Base-by-base conservation (phyloP, 2,888 invertebrate species). In the Diarsia mendica region DNA sequence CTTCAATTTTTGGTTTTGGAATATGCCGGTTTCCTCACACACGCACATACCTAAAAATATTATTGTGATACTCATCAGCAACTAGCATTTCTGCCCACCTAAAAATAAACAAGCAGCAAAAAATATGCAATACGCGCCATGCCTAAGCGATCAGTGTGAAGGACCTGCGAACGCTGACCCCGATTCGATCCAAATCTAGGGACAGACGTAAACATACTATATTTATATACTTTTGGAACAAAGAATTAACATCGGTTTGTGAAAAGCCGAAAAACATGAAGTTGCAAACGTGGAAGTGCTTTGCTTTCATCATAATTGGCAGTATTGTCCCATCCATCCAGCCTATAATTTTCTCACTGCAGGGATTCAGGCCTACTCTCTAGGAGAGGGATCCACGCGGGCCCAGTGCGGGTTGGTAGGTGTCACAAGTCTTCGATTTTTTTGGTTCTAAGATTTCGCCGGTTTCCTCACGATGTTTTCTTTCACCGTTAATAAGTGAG, bases 121-220 rank as follows among this genome's bases (percentile, higher is more conserved):
- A 83, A 75, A 23, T 33, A 64, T 79, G 79, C 83, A 83, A 70
- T 71, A 71, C 48, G 48, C 70, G 51, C 58, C 64, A 48, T 49
- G 58, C 71, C 72, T 78, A 67, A 77, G 79, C 69, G 63, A 78
- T 72, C 65, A 70, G 60, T 72, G 85, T 87, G 75, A 87, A 85
- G 77, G 85, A 87, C 83, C 79, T 53, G 53, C 23, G 85, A 64
- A 8, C 87, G 10, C 49, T 66, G 87, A 87, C 79, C 87, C 55
- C 70, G 68, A 53, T 71, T 68, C 72, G 79, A 82, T 86, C 83
- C 75, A 77, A 85, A 82, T 79, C 85, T 87, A 87, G 76, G 85
- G 77, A 74, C 79, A 71, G 58, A 77, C 77, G 67, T 85, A 75
- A 79, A 78, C 73, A 77, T 8, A 73, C 8, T 60, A 39, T 67